A percentile compares a stretch with the other conserved stretches of the same genome.
Conservation (phyloP, 2,113 vertebrate species). For the Zapornia atra region DNA sequence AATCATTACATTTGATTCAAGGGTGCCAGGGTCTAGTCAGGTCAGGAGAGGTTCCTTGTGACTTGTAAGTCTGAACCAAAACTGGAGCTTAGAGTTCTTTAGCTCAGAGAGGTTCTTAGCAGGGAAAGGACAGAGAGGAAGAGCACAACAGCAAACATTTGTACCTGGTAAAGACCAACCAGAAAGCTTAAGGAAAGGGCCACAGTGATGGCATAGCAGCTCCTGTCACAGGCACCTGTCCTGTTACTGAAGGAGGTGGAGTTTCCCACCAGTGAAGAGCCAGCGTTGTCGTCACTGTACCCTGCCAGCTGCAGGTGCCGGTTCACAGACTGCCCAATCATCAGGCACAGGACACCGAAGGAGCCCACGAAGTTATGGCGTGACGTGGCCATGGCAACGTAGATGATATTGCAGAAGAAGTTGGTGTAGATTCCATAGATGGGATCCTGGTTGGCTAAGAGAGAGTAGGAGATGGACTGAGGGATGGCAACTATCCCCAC, state of each 20-base stretch:
- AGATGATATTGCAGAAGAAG: constrained; percentile 73
- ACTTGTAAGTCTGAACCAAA: neutral
- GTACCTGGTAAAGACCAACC: constrained; percentile 71
- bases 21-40: neutral
- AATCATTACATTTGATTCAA: neutral
- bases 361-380: constrained; percentile 63
- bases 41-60: neutral
- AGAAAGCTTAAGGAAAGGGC: constrained; percentile 69
- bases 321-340: constrained; percentile 69
- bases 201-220: constrained; percentile 71
- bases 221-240: constrained; percentile 22
- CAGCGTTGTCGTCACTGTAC: neutral
- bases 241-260: neutral
- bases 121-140: neutral
- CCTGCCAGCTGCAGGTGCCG: constrained; percentile 66
- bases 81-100: neutral
- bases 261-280: neutral
- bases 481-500: constrained; percentile 70
- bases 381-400: constrained; percentile 43
- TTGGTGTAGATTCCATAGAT: constrained; percentile 74
- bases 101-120: neutral
- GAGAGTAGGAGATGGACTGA: constrained; percentile 71
- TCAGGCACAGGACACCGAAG: constrained; percentile 66
- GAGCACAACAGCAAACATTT: accelerated
- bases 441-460: constrained; percentile 69